Conservation (phyloP, 2,797 vertebrate genomes). For the Thamnophis elegans region DNA sequence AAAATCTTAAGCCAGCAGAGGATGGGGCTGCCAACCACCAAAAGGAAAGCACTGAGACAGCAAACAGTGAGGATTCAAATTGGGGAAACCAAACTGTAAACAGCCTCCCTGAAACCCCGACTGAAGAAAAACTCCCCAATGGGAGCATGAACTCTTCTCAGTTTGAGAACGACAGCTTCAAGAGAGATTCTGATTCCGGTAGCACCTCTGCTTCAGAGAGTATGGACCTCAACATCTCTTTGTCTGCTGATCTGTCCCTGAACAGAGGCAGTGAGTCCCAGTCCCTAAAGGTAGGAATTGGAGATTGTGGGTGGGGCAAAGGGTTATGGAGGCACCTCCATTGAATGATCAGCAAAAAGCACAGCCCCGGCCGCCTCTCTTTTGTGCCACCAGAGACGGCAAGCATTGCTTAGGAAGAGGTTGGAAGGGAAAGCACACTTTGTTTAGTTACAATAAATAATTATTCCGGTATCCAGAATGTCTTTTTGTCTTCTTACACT, state of each 20-base stretch:
- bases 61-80: slow-evolving; percentile 45
- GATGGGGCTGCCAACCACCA: slow-evolving; percentile 27
- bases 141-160: slow-evolving; percentile 61
- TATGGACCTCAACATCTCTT: slow-evolving; percentile 76
- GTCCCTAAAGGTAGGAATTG: slow-evolving; percentile 79
- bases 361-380: neutral
- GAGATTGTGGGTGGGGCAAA: neutral
- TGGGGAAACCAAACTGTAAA: slow-evolving; percentile 56
- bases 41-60: slow-evolving; percentile 29
- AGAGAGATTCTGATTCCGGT: slow-evolving; percentile 78
- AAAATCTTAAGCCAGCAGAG: neutral
- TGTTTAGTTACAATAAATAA: neutral
- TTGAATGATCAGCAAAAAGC: neutral
- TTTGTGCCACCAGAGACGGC: neutral
- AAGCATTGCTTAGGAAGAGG: neutral
- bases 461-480: neutral
- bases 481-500: neutral
- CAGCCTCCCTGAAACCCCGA: slow-evolving; percentile 65
- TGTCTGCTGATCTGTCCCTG: slow-evolving; percentile 77
- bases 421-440: neutral
- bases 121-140: slow-evolving; percentile 64
- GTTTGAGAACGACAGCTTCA: slow-evolving; percentile 60
- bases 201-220: slow-evolving; percentile 82
- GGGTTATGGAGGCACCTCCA: neutral
- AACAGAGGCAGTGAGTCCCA: slow-evolving; percentile 80